phyloP scores from a whole-genome alignment of 2,888 invertebrate species.

The Andricus quercusramuli region DNA sequence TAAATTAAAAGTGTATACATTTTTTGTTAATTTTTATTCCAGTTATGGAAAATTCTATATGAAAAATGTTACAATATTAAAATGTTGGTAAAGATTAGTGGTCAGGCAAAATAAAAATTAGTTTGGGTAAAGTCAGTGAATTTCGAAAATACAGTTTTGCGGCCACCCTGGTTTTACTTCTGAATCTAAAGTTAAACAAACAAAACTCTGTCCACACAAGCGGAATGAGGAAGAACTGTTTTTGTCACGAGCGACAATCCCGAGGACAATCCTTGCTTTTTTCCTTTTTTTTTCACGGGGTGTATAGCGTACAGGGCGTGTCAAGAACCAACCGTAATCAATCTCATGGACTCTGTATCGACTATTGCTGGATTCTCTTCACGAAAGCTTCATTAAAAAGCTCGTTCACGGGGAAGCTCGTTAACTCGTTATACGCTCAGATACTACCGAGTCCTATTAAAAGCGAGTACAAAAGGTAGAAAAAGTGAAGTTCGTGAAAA shows the following conservation, averaged over 20 bases:
- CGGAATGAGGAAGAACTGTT: conserved; percentile 8
- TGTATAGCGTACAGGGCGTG: conserved; percentile 26
- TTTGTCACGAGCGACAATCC: background rate
- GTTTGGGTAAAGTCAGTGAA: no score
- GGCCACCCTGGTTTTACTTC: background rate
- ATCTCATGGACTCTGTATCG: conserved; percentile 49
- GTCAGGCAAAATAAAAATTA: no score
- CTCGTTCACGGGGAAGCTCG: conserved; percentile 45
- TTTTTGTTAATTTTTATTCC: background rate
- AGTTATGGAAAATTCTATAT: no score
- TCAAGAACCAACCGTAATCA: conserved; percentile 45
- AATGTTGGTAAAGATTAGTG: no score
- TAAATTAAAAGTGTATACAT: no score
- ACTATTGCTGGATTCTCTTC: conserved; percentile 49
- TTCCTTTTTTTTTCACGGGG: background rate
- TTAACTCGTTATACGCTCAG: conserved; percentile 44
- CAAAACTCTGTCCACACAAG: conserved; percentile 20
- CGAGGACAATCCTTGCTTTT: background rate
- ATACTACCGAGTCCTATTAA: conserved; percentile 36
- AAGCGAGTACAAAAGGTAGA: conserved; percentile 25
- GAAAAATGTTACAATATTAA: no score
- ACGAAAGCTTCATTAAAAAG: conserved; percentile 52
- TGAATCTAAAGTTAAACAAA: conserved; percentile 19
- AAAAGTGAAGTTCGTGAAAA: conserved; percentile 11
- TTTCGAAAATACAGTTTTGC: no score